Evolutionary conservation across 2,113 vertebrate genomes (phyloP).

Genomic region (Istiophorus platypterus): DNA sequence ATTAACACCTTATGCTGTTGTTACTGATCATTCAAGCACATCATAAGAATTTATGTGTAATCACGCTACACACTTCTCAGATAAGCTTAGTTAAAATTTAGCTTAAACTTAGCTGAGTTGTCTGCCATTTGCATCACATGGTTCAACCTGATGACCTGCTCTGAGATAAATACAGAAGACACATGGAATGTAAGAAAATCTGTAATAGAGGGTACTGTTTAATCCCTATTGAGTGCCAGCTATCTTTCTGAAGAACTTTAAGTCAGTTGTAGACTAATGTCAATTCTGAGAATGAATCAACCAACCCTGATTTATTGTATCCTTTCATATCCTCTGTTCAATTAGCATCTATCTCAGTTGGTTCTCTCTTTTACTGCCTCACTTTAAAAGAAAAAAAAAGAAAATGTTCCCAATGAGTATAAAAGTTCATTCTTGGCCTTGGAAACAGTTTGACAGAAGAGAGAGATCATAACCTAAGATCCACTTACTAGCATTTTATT

Average conservation of each 20-base stretch:
- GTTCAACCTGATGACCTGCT: not conserved
- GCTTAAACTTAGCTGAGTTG: not conserved
- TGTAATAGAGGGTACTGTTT: not conserved
- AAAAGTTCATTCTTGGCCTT: not conserved
- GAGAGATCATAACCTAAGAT: no score
- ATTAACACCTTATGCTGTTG: conserved; percentile 20
- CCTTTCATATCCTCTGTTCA: not conserved
- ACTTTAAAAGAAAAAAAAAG: no score
- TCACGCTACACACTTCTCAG: no score
- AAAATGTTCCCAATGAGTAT: not conserved
- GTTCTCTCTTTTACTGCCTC: not conserved
- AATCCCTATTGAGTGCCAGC: not conserved
- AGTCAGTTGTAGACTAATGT: not conserved
- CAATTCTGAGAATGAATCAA: not conserved
- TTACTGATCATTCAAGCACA: conserved; percentile 15
- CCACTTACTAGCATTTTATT: not conserved
- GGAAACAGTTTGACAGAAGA: not conserved
- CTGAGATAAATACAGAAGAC: not conserved
- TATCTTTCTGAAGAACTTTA: not conserved
- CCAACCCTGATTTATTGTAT: not conserved
- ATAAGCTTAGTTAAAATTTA: not conserved
- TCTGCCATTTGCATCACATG: not conserved
- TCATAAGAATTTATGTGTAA: conserved; percentile 1
- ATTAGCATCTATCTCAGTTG: not conserved
- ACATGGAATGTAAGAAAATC: not conserved